These are phyloP conservation scores for Macroramphosus scolopax DNA, from an alignment of 2,797 vertebrate species.

Conservation along the genomic window DNA sequence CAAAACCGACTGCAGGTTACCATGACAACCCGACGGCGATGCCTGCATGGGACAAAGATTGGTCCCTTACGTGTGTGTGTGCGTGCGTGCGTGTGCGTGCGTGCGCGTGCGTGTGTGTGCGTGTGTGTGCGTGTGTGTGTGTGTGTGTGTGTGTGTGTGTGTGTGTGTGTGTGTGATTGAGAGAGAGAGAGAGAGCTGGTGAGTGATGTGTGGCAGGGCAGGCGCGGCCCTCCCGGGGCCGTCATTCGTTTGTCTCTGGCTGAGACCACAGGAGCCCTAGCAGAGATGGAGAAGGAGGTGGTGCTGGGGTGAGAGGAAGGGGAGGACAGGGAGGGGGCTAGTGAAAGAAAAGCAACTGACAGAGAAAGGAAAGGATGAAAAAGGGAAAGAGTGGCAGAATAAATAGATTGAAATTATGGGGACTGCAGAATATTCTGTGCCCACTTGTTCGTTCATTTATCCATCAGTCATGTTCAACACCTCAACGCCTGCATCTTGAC, in stretches of 20 bases:
- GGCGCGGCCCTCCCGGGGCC: constrained; percentile 72
- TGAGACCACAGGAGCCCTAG: constrained; percentile 73
- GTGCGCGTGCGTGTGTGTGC: too few species aligned
- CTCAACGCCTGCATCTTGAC: constrained; percentile 42
- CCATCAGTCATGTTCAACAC: constrained; percentile 33
- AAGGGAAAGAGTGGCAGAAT: constrained; percentile 29
- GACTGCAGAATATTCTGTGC: constrained; percentile 23
- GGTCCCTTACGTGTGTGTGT: too few species aligned
- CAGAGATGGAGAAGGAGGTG: constrained; percentile 54
- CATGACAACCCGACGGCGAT: constrained; percentile 89
- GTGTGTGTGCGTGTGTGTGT: constrained; percentile 34
- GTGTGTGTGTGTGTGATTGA: constrained; percentile 45
- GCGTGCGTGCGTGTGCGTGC: too few species aligned
- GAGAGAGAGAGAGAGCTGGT: constrained; percentile 42
- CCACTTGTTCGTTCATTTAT: constrained; percentile 37
- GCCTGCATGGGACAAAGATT: constrained; percentile 86
- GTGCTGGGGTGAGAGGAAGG: constrained; percentile 27
- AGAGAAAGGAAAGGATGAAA: constrained; percentile 51
- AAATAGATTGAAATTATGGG: constrained; percentile 24
- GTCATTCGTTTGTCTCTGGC: constrained; percentile 73
- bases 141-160: constrained; percentile 31
- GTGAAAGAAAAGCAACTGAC: constrained; percentile 56
- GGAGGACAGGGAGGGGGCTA: constrained; percentile 21
- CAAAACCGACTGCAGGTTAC: constrained; percentile 82
- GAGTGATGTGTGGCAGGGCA: constrained; percentile 70